Conservation (phyloP, 2,113 vertebrate species). For the Colinus virginianus region DNA sequence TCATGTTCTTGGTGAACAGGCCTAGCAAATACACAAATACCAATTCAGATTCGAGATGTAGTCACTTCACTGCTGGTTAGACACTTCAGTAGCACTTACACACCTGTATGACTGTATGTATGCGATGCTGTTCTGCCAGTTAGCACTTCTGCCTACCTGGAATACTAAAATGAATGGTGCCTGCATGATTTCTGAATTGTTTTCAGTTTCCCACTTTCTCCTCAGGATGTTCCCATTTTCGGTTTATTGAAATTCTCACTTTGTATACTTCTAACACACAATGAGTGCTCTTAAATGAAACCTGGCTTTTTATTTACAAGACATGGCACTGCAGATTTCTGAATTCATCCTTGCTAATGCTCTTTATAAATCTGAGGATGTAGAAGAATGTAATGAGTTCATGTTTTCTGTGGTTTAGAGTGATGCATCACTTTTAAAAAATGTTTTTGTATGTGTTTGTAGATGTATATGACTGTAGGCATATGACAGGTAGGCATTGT, state of each 20-base stretch:
- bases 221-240: neutral
- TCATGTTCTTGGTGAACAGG: neutral
- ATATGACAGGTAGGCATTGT: neutral
- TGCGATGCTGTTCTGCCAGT: neutral
- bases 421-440: neutral
- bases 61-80: neutral
- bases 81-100: neutral
- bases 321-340: neutral
- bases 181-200: neutral
- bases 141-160: neutral
- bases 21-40: neutral
- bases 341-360: neutral
- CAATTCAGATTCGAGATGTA: neutral
- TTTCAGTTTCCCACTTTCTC: conserved; percentile 24
- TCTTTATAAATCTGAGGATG: neutral
- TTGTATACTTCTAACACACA: neutral
- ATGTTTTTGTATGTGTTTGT: neutral
- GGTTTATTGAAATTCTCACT: neutral
- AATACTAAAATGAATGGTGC: neutral
- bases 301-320: neutral
- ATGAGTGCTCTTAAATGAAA: neutral
- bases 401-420: neutral
- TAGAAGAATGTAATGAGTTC: neutral
- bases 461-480: accelerated
- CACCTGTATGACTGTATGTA: neutral